A percentile compares a stretch with the other conserved stretches of the same genome.
phyloP scores from a whole-genome alignment of 2,797 vertebrate species.

The Pseudochromis fuscus region DNA sequence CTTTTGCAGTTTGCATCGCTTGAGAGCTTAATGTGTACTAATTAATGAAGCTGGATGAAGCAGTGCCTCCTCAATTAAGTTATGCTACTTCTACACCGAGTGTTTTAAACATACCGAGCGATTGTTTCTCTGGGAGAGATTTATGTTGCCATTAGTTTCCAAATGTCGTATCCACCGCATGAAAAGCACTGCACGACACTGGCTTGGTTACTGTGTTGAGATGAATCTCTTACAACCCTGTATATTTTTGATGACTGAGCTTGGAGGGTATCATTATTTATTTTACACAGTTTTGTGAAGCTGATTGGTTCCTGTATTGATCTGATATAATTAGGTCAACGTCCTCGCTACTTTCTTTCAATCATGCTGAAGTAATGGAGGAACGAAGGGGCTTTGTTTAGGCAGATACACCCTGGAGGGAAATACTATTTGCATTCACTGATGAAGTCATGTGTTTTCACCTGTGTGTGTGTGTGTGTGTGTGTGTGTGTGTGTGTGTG shows the following conservation, averaged over 20 bases:
- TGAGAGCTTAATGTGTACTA: conserved; percentile 49
- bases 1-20: conserved; percentile 18
- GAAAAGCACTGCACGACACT: background rate
- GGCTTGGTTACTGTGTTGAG: background rate
- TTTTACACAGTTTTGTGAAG: background rate
- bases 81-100: conserved; percentile 9
- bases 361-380: background rate
- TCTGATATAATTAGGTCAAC: background rate
- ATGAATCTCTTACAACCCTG: background rate
- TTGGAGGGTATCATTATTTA: background rate
- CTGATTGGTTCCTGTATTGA: background rate
- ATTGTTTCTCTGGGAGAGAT: conserved; percentile 8
- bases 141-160: conserved; percentile 12
- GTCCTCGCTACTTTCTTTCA: conserved; percentile 3
- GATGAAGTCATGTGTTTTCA: conserved; percentile 12
- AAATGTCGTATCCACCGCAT: conserved; percentile 4
- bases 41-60: conserved; percentile 53
- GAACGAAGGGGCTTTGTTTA: background rate
- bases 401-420: conserved; percentile 9
- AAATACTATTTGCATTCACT: conserved; percentile 3
- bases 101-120: conserved; percentile 4
- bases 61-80: conserved; percentile 32
- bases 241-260: background rate
- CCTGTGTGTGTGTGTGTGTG: no score
- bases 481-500: conserved; percentile 18